Conservation (phyloP, 2,113 vertebrate species). For the Seriola dumerili region DNA sequence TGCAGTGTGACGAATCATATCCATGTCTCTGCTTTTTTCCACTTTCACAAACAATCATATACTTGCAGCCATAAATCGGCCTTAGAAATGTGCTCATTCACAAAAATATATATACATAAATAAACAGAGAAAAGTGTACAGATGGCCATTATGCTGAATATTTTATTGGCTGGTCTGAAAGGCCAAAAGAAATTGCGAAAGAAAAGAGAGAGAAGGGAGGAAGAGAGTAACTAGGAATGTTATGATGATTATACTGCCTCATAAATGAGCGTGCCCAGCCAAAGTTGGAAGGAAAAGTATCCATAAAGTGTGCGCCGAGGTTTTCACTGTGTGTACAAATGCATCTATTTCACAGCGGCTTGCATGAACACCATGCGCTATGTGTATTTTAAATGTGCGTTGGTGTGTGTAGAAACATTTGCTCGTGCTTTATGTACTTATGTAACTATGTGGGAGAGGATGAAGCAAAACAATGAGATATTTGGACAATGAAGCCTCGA, state of each 20-base stretch:
- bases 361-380: not conserved
- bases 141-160: conserved; percentile 22
- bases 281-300: conserved; percentile 34
- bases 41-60: not conserved
- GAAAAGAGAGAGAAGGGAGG: not conserved
- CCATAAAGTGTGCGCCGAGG: not conserved
- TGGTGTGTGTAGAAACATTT: conserved; percentile 2
- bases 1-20: not conserved
- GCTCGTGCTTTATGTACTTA: conserved; percentile 29
- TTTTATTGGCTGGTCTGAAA: conserved; percentile 17
- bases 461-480: conserved; percentile 50
- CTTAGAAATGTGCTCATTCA: not conserved
- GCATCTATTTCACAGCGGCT: not conserved
- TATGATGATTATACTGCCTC: conserved; percentile 39
- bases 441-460: conserved; percentile 44
- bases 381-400: conserved; percentile 12
- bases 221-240: conserved; percentile 23
- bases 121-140: not conserved
- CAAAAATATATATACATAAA: not conserved
- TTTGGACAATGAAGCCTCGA: conserved; percentile 38
- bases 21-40: not conserved
- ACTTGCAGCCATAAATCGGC: not conserved
- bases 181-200: not conserved
- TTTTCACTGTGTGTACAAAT: conserved; percentile 9
- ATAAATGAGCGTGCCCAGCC: conserved; percentile 31